phyloP scores from a whole-genome alignment of 2,113 vertebrate genomes.

The Catharus bicknelli region DNA sequence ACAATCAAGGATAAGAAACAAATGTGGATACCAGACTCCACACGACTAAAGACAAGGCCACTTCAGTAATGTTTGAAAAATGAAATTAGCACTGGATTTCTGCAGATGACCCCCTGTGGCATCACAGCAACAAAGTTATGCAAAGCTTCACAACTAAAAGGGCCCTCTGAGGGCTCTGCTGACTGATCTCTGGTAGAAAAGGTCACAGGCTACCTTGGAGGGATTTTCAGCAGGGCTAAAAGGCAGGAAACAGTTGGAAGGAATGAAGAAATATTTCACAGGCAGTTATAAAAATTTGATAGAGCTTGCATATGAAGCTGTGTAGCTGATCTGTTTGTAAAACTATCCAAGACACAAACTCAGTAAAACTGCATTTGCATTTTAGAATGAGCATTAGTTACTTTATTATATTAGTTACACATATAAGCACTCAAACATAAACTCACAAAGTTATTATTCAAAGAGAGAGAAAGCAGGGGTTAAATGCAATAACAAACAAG shows the following conservation, averaged over 20 bases:
- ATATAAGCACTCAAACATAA: neutral
- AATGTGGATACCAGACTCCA: neutral
- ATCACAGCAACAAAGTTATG: conserved; percentile 36
- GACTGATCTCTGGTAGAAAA: conserved; percentile 65
- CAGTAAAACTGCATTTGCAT: neutral
- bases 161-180: conserved; percentile 54
- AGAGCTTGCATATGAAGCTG: neutral
- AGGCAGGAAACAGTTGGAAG: conserved; percentile 43
- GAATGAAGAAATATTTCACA: conserved; percentile 22
- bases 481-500: neutral
- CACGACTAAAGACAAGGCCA: neutral
- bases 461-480: neutral
- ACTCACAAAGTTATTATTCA: neutral
- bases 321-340: neutral
- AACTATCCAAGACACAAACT: neutral
- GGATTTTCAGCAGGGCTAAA: conserved; percentile 58
- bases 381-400: neutral
- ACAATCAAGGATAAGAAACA: neutral
- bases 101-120: neutral
- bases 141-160: conserved; percentile 49
- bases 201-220: conserved; percentile 65
- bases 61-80: neutral
- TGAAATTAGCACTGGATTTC: conserved; percentile 30
- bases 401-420: too few species aligned
- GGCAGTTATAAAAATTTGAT: conserved; percentile 28